Evolutionary conservation across 2,797 vertebrate genomes (phyloP), one percentile per base, ranked within the genome.

Genomic region (Mormyrops attenuatus): DNA sequence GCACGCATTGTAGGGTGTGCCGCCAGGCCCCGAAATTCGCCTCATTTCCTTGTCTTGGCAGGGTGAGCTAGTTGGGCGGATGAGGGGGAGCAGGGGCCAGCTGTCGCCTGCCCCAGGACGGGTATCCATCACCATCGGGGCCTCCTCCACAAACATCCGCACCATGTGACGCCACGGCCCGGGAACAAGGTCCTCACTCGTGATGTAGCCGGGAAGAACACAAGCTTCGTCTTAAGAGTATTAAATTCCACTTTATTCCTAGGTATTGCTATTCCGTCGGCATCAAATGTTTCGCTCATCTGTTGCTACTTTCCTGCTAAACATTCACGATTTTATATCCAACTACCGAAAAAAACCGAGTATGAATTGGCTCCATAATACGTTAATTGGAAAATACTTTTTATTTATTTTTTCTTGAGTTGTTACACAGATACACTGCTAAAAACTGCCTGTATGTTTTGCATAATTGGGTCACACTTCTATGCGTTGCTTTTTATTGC

Each of bases 91-190:
- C n/a, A 3, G 44, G 49, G 3, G 22, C 11, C 44, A 49, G 49
- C 47, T 85, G 82, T 85, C 47, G 49, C 82, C 47, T 52, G 82
- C 82, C 82, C 82, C n/a, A 85, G 82, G 82, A 85, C 3, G 9
- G 22, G 44, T 6, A 52, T 52, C 22, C 82, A 49, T 85, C 44
- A 85, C 50, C 44, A 26, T 52, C 82, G 4, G 22, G 47, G 47
- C 66, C 47, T 52, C 44, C 82, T 52, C 82, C 82, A 26, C 47
- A 52, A 22, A 30, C 82, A 85, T 85, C n/a, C 7, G 20, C 44
- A 15, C 47, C 49, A 49, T 50, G 47, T 52, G 44, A 26, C 82
- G 4, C 13, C 41, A 8, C 7, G n/a, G n/a, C 44, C 1, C 3
- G 22, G 82, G 44, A 85, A 30, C 1, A 1, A 30, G 82, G 11